Base-by-base conservation (phyloP, 2,888 invertebrate genomes). In the Andrena marginata region DNA sequence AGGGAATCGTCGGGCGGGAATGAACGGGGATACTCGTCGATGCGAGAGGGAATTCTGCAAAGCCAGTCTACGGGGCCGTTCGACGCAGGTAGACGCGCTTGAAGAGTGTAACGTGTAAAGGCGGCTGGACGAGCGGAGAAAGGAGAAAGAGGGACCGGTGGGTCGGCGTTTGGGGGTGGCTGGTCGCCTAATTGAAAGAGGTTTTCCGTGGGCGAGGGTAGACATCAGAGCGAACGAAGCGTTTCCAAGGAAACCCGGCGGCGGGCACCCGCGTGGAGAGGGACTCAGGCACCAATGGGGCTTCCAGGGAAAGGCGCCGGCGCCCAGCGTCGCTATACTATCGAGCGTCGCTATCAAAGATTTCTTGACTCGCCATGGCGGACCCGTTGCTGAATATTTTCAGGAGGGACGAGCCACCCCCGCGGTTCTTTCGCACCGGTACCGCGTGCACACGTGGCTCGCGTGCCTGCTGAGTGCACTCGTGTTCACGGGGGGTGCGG, bases 181-280 rank as follows among this genome's bases (percentile, higher is more conserved):
- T 89, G 89, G 88, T 81, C 89, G 89, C 90, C 90, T 92, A 93
- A 93, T 93, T 93, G 93, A 93, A 93, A 92, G 91, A 92, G 91
- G 91, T 91, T 93, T 92, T 90, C 90, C 89, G 86, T 79, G 86
- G 85, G 78, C 73, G 89, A 88, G 89, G 88, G 88, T 88, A 88
- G 91, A 91, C 90, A 90, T 89, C 90, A 89, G 87, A 88, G 87
- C 88, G 91, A 89, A 91, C 91, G 89, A 89, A 90, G 90, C 90
- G 92, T 93, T 93, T 93, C 93, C 93, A 92, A 91, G 93, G 93
- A 91, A 93, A 93, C 93, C 90, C 76, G 86, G 89, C 90, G 86
- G 89, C 89, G 89, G 87, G 91, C 86, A 90, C 89, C 89, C 90
- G 87, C 85, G 87, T 86, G 87, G 89, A 88, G 91, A 91, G 91